Evolutionary conservation across 2,888 invertebrate genomes (phyloP).

Genomic region (Ptycholaimellus sp.): DNA sequence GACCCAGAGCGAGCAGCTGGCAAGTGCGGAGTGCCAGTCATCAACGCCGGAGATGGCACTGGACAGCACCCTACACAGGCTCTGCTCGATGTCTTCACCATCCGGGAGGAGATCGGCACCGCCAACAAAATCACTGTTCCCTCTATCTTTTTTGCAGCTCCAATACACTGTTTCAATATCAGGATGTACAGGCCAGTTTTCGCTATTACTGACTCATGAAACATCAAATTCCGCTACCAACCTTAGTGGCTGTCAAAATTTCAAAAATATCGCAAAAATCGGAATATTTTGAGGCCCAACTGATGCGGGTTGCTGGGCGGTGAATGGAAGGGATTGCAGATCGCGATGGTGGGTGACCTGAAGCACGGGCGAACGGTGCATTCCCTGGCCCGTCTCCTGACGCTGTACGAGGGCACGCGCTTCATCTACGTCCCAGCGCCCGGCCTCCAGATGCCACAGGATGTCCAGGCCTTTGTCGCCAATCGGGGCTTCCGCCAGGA

Average conservation of each 20-base stretch:
- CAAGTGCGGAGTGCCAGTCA: constrained; percentile 35
- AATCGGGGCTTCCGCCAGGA: too few species aligned
- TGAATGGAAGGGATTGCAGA: constrained; percentile 32
- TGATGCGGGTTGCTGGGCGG: not conserved
- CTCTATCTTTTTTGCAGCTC: too few species aligned
- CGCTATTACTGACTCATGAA: too few species aligned
- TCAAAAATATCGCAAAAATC: too few species aligned
- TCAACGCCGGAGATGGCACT: constrained; percentile 90
- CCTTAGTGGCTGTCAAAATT: too few species aligned
- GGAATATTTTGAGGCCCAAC: not conserved
- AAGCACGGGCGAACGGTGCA: constrained; percentile 95
- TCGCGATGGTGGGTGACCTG: constrained; percentile 91
- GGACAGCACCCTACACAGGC: constrained; percentile 97
- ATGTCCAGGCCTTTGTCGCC: too few species aligned
- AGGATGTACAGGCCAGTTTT: too few species aligned
- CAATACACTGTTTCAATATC: too few species aligned
- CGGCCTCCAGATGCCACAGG: too few species aligned
- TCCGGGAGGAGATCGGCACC: constrained; percentile 91
- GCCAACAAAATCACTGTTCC: constrained; percentile 75
- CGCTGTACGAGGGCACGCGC: constrained; percentile 49
- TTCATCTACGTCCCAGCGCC: too few species aligned
- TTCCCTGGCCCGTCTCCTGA: constrained; percentile 71
- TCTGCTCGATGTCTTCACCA: constrained; percentile 81
- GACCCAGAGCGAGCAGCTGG: constrained; percentile 82
- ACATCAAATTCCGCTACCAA: not conserved